Percentiles rank a stretch among this genome's conserved stretches.
Evolutionary conservation across 64 coral and sea anemone genomes (phyloP).

Genomic region (Dendrophyllia cribrosa): DNA sequence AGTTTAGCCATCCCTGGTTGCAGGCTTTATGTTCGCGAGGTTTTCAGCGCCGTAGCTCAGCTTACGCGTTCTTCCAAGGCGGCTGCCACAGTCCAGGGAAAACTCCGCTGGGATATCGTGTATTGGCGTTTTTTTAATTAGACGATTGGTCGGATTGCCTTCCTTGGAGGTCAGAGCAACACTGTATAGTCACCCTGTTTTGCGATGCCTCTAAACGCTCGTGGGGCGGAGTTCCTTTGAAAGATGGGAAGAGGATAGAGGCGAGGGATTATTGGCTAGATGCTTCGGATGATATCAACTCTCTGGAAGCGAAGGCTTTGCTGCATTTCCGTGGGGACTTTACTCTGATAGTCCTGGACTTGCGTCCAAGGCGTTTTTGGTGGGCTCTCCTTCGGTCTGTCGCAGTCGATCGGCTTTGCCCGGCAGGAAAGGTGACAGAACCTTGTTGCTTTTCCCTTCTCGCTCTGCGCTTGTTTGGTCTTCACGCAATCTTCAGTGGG

Average conservation of each 20-base stretch:
- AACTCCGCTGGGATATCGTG: background rate
- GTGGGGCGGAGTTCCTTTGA: conserved; percentile 2
- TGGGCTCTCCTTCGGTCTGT: conserved; percentile 3
- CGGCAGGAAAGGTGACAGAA: background rate
- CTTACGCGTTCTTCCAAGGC: background rate
- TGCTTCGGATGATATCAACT: conserved; percentile 3
- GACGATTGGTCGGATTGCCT: conserved; percentile 41
- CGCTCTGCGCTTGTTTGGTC: background rate
- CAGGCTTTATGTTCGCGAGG: conserved; percentile 12
- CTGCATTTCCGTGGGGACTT: background rate
- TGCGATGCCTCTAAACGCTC: background rate
- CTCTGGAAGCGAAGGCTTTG: background rate
- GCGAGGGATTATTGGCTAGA: conserved; percentile 44
- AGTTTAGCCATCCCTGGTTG: conserved; percentile 38
- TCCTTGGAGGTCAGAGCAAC: conserved; percentile 7
- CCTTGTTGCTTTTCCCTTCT: background rate
- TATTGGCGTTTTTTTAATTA: conserved; percentile 67
- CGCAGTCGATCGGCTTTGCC: background rate
- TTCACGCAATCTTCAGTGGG: background rate
- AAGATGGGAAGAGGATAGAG: background rate
- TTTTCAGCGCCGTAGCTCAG: background rate
- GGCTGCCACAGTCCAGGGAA: background rate
- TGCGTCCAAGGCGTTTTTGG: conserved; percentile 22
- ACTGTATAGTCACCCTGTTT: background rate
- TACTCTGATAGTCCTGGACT: conserved; percentile 2